Base-by-base conservation (phyloP, 2,113 vertebrate species). In the Heliornis fulica region DNA sequence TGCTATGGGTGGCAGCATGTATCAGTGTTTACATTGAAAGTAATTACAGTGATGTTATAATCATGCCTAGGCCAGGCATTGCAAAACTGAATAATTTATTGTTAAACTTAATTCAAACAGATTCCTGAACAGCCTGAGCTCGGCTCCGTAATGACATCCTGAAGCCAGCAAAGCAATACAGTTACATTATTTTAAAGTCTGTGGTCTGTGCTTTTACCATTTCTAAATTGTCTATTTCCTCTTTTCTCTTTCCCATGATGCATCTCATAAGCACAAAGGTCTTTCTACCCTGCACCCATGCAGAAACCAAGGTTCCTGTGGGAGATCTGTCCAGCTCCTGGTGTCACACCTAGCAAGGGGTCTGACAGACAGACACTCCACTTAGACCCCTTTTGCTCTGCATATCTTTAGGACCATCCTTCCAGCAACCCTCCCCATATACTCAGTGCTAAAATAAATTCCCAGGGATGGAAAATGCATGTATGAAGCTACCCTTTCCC, bases 41-140 rank as follows among this genome's bases (percentile, higher is more conserved):
- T 76, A 83, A 72, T 85, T 80, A 57, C n/a, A 90, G 23, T 41
- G 54, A 72, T 72, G 36, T 75, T 93, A 83, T 64, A 84, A 71
- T 71, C 23, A 87, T 71, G 51, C 28, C 40, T 70, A 92, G 87
- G 28, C 23, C 34, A 89, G 19, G 53, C 40, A 41, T 43, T 91
- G 77, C 41, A 82, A 75, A 92, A 75, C 53, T 36, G 72, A 94
- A 91, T 74, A 78, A 75, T 93, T 92, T 95, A 91, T 68, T 84
- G 28, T 75, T 89, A 66, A 94, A 92, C 54, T 76, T 74, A 81
- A 71, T 75, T 75, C 69, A 91, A 60, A 60, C 5, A 0, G 68
- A 74, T 51, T 78, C 64, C 36, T 59, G 32, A 70, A 43, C 32
- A 82, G 34, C 45, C 51, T 68, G 48, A 83, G 45, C 56, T 92